Evolutionary conservation across 2,797 vertebrate genomes (phyloP).

Genomic region (Petrocephalus sullivani): DNA sequence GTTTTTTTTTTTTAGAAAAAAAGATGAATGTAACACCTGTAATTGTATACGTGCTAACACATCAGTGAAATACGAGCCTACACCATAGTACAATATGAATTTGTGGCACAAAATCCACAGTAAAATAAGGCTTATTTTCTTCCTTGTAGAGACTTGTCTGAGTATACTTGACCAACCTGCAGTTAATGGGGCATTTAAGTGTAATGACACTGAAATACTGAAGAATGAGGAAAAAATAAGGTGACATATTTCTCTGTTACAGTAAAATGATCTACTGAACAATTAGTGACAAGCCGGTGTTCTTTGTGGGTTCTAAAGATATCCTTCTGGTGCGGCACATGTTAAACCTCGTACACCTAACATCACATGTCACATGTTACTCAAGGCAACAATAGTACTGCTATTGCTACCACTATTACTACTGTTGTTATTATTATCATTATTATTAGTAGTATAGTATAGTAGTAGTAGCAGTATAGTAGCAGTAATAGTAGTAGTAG

Average conservation of each 20-base stretch:
- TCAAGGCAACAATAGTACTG: background rate
- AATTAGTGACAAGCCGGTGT: background rate
- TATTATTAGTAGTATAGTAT: background rate
- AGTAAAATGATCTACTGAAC: background rate
- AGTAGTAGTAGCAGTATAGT: background rate
- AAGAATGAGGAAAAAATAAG: slow-evolving; percentile 4
- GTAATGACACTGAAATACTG: background rate
- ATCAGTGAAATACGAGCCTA: background rate
- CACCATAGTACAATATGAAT: slow-evolving; percentile 2
- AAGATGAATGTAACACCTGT: slow-evolving; percentile 1
- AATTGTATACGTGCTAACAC: background rate
- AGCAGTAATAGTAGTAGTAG: background rate
- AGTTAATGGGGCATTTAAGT: slow-evolving; percentile 3
- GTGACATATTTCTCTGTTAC: background rate
- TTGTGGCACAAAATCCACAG: background rate
- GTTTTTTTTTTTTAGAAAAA: background rate
- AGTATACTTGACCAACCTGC: background rate
- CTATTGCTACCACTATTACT: background rate
- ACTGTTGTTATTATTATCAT: background rate
- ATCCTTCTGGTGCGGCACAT: background rate
- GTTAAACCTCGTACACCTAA: background rate
- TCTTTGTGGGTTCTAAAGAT: background rate
- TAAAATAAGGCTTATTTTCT: background rate
- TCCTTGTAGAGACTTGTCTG: slow-evolving; percentile 5
- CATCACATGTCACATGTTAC: background rate